Conservation (phyloP, 2,888 invertebrate species). For the Merodon equestris region DNA sequence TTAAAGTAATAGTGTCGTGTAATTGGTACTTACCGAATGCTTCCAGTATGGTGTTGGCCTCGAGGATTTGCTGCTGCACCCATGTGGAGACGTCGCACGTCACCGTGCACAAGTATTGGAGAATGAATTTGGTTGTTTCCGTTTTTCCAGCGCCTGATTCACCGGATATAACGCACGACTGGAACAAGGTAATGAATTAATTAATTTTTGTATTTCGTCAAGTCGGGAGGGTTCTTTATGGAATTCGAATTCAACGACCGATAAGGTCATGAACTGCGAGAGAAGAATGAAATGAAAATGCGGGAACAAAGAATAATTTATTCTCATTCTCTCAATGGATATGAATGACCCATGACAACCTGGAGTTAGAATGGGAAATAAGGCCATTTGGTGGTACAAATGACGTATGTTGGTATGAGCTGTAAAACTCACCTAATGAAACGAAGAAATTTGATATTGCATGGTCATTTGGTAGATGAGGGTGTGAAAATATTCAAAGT, state of each 20-base stretch:
- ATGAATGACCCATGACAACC: background rate
- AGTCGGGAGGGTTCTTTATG: background rate
- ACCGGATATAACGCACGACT: slow-evolving; percentile 94
- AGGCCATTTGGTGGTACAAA: too few relatives aligned
- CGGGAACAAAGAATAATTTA: slow-evolving; percentile 37
- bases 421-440: too few relatives aligned
- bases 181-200: slow-evolving; percentile 77
- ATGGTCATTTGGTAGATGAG: too few relatives aligned
- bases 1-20: slow-evolving; percentile 17
- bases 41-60: slow-evolving; percentile 95
- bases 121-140: slow-evolving; percentile 93
- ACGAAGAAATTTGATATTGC: too few relatives aligned
- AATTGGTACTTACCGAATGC: slow-evolving; percentile 87
- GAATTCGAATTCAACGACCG: background rate
- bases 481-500: too few relatives aligned
- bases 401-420: too few relatives aligned
- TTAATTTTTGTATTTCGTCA: slow-evolving; percentile 3
- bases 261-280: slow-evolving; percentile 31
- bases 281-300: slow-evolving; percentile 9
- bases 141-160: slow-evolving; percentile 97
- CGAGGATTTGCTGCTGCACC: slow-evolving; percentile 97
- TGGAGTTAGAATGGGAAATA: too few relatives aligned
- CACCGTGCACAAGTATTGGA: slow-evolving; percentile 94
- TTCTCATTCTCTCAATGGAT: slow-evolving; percentile 21
- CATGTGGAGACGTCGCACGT: slow-evolving; percentile 91